phyloP scores from a whole-genome alignment of 2,113 vertebrate species.

The Sphyrna mokarran region DNA sequence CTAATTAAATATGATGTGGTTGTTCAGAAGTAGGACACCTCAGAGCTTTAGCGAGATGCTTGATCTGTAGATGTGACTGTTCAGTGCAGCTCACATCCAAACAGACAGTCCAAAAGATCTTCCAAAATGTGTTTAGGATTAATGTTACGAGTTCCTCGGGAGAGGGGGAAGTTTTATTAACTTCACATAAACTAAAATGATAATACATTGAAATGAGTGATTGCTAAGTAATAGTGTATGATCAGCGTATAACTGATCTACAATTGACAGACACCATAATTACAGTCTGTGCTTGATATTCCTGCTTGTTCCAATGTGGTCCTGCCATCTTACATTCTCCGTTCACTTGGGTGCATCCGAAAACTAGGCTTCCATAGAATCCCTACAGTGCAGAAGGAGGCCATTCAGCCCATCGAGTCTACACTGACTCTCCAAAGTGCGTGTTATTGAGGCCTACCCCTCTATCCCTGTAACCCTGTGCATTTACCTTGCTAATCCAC shows the following conservation, averaged over 20 bases:
- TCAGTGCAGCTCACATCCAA: not conserved
- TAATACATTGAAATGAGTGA: not conserved
- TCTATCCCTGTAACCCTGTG: no score
- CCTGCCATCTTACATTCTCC: no score
- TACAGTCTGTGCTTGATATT: not conserved
- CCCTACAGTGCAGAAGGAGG: no score
- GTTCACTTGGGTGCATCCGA: no score
- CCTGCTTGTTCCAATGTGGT: no score
- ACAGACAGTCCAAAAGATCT: not conserved
- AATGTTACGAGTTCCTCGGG: not conserved
- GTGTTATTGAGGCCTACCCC: no score
- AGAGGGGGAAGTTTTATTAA: not conserved
- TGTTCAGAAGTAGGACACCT: not conserved
- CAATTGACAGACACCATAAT: not conserved
- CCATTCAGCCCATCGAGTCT: no score
- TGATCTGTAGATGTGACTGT: not conserved
- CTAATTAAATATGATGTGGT: not conserved
- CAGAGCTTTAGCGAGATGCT: no score
- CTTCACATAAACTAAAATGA: not conserved
- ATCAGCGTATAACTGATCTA: not conserved
- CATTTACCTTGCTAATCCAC: no score
- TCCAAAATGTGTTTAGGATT: not conserved
- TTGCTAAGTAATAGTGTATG: not conserved
- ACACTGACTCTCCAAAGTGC: no score
- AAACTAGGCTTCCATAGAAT: no score